phyloP scores from a whole-genome alignment of 2,888 invertebrate genomes.

The Eilema depressum region DNA sequence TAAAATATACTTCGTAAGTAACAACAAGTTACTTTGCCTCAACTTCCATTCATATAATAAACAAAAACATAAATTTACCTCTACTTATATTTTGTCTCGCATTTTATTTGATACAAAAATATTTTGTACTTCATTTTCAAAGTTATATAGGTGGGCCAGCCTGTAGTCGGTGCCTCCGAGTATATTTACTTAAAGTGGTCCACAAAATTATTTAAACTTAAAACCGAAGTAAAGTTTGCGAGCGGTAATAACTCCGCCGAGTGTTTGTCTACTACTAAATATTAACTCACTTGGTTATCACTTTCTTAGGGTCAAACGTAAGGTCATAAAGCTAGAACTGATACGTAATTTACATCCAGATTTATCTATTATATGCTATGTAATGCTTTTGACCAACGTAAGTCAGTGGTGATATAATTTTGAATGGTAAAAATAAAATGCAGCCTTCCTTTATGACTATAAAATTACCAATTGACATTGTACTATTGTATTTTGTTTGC shows the following conservation, averaged over 20 bases:
- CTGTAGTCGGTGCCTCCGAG: slow-evolving; percentile 50
- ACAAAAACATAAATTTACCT: slow-evolving; percentile 28
- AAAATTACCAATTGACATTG: neutral
- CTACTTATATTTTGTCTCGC: slow-evolving; percentile 40
- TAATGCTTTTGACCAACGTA: too few species aligned
- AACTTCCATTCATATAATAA: slow-evolving; percentile 28
- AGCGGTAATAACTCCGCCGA: slow-evolving; percentile 68
- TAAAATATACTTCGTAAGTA: slow-evolving; percentile 41
- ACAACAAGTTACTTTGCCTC: slow-evolving; percentile 30
- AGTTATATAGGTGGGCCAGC: slow-evolving; percentile 45
- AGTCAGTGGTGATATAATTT: too few species aligned
- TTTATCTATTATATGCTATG: too few species aligned
- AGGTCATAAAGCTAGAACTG: too few species aligned
- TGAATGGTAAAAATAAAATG: too few species aligned
- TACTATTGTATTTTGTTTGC: too few species aligned
- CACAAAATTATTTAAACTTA: slow-evolving; percentile 74
- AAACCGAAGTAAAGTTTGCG: slow-evolving; percentile 68
- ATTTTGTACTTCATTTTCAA: slow-evolving; percentile 35
- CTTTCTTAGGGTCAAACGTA: neutral
- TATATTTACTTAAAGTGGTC: slow-evolving; percentile 74
- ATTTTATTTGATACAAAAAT: slow-evolving; percentile 40
- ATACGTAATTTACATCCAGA: too few species aligned
- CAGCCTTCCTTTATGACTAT: too few species aligned
- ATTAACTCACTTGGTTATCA: slow-evolving; percentile 26
- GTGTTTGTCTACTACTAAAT: slow-evolving; percentile 45